Evolutionary conservation across 2,113 vertebrate genomes (phyloP), one percentile per base, ranked within the genome.

Genomic region (Phalacrocorax aristotelis): DNA sequence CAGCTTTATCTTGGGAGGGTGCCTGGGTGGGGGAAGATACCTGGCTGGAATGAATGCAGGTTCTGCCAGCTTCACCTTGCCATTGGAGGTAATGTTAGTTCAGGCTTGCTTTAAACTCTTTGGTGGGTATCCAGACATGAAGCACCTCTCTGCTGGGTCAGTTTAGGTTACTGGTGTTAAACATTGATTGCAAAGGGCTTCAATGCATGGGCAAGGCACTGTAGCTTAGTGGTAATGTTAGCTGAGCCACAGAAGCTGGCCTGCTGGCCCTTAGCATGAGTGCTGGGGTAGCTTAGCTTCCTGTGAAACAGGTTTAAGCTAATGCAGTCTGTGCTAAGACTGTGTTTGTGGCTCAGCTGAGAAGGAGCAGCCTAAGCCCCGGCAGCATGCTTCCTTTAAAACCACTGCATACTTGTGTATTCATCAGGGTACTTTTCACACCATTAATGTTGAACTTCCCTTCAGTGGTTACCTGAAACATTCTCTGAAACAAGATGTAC

Each of bases 351-450:
- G 15, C 5, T 85, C 60, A 58, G 11, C n/a, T 71, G 36, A 44
- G n/a, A 49, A 29, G 8, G 32, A 54, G 27, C 42, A 44, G 34
- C 6, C 5, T 4, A 34, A 66, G 6, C 26, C 46, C 61, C 4
- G 2, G 38, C 62, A 64, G 48, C 6, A 12, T 16, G n/a, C 2
- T 66, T 15, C 19, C 44, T 76, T 38, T 52, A 84, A 29, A 40
- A 18, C 0, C 0, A 3, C 13, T 9, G 9, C 55, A 21, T 1
- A 0, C 14, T 27, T 18, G 0, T 13, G 25, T 72, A 54, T 9
- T 62, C 29, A 10, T 1, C 3, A 8, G 61, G 34, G 12, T 14
- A 8, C 16, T 65, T n/a, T 11, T 74, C 79, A 68, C 51, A 18
- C 29, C 21, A 13, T 26, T 34, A 58, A 14, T 1, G 1, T 0